Conservation (phyloP, 2,113 vertebrate species). For the Octodon degus region DNA sequence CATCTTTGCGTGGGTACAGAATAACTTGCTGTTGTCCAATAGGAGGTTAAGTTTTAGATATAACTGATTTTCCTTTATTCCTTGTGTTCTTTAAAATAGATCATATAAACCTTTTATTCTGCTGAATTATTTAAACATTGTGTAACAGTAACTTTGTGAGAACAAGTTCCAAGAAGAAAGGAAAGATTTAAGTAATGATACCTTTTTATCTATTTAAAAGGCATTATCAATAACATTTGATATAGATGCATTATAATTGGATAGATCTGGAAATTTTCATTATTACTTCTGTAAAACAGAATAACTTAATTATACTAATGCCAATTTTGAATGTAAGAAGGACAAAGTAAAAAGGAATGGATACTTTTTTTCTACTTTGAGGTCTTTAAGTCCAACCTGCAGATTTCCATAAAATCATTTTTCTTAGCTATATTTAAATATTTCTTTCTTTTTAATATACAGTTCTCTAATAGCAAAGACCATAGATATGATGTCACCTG, state of each 20-base stretch:
- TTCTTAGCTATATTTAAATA: conserved; percentile 27
- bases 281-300: conserved; percentile 35
- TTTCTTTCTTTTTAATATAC: conserved; percentile 8
- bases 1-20: not conserved
- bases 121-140: conserved; percentile 21
- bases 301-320: conserved; percentile 23
- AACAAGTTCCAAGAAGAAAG: not conserved
- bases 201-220: conserved; percentile 1
- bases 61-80: not conserved
- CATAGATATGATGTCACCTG: not conserved
- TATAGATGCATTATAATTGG: conserved; percentile 19
- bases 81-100: not conserved
- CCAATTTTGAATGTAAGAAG: conserved; percentile 35
- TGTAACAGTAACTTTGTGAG: conserved; percentile 56
- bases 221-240: conserved; percentile 30
- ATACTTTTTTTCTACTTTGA: conserved; percentile 39
- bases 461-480: not conserved
- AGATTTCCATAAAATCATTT: conserved; percentile 37
- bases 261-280: conserved; percentile 35
- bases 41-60: conserved; percentile 8
- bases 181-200: conserved; percentile 52
- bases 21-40: not conserved
- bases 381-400: conserved; percentile 26
- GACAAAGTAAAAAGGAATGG: not conserved
- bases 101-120: conserved; percentile 23